phyloP scores from a whole-genome alignment of 2,113 vertebrate species.

The Shinisaurus crocodilurus region DNA sequence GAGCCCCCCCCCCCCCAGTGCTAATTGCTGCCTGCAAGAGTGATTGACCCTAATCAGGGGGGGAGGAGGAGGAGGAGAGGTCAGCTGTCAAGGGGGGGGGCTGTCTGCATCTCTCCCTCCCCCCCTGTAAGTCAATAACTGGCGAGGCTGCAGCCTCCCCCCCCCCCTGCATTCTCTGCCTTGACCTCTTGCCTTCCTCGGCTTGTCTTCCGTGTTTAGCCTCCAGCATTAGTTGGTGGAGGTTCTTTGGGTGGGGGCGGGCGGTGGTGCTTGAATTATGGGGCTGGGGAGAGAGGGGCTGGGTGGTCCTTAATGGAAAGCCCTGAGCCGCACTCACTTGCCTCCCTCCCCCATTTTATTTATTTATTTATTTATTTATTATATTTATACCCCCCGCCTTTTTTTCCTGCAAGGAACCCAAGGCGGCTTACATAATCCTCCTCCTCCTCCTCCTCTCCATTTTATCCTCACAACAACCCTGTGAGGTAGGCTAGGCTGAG shows the following conservation, averaged over 20 bases:
- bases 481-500: no score
- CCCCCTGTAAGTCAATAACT: not conserved
- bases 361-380: no score
- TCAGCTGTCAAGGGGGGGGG: no score
- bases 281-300: not conserved
- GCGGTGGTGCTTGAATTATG: no score
- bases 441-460: no score
- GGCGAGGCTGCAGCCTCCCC: not conserved
- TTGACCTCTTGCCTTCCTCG: not conserved
- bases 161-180: not conserved
- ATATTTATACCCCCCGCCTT: no score
- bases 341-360: no score
- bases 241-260: no score
- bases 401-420: no score
- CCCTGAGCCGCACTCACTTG: not conserved
- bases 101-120: not conserved
- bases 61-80: not conserved
- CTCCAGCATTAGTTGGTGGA: not conserved
- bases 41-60: not conserved
- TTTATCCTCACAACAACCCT: no score
- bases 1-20: no score
- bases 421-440: no score
- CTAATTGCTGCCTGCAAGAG: slow-evolving; percentile 10
- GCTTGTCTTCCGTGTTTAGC: not conserved
- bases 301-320: not conserved